phyloP scores from a whole-genome alignment of 2,888 invertebrate species.

The Caenorhabditis virilis region DNA sequence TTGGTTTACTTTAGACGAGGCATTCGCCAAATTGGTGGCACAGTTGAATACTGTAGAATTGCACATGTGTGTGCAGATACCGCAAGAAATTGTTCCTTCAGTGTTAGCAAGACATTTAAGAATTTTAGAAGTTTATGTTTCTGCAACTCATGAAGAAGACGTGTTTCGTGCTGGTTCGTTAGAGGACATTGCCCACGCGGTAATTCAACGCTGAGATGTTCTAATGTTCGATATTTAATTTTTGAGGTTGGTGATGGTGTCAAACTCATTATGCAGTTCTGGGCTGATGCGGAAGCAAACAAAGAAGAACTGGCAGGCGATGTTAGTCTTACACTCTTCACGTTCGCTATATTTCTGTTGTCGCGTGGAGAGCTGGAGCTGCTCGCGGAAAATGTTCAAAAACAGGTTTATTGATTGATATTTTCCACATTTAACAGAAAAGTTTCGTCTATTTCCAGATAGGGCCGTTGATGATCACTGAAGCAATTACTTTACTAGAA shows the following conservation, averaged over 20 bases:
- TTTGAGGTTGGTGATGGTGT: slow-evolving; percentile 18
- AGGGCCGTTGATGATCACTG: no score
- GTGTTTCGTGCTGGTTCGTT: neutral
- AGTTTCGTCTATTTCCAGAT: no score
- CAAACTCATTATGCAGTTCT: slow-evolving; percentile 13
- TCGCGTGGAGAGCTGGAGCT: slow-evolving; percentile 14
- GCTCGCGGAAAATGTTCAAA: slow-evolving; percentile 4
- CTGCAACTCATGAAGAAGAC: neutral
- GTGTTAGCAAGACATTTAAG: slow-evolving; percentile 13
- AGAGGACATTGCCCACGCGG: neutral
- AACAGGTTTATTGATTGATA: slow-evolving; percentile 4
- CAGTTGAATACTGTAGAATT: slow-evolving; percentile 27
- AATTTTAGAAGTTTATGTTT: slow-evolving; percentile 18
- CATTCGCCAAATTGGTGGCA: slow-evolving; percentile 13
- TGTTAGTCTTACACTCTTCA: slow-evolving; percentile 13
- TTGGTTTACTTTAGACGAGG: slow-evolving; percentile 23
- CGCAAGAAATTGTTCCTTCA: neutral
- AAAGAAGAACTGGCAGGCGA: slow-evolving; percentile 5
- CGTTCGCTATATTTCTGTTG: slow-evolving; percentile 11
- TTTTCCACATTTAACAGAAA: no score
- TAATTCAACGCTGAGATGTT: neutral
- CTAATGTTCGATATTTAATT: neutral
- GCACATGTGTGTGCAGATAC: slow-evolving; percentile 14
- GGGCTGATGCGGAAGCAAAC: slow-evolving; percentile 9
- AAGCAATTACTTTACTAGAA: neutral